Evolutionary conservation across 1,140 invertebrate genomes (phyloP).

Genomic region (Liolophura sinensis): DNA sequence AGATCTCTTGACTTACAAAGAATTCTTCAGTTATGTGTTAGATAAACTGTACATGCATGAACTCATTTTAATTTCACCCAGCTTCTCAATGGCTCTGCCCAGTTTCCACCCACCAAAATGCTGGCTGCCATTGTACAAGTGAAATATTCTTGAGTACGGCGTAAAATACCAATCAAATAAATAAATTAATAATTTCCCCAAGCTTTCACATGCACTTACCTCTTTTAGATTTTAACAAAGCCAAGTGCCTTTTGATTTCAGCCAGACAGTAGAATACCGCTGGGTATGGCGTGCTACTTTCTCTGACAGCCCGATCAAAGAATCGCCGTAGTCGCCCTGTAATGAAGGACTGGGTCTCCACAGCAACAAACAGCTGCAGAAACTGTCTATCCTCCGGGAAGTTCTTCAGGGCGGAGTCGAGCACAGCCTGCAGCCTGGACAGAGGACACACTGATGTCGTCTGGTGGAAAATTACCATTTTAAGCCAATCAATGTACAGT

Average conservation of each 20-base stretch:
- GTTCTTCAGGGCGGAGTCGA: constrained; percentile 30
- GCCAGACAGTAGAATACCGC: constrained; percentile 35
- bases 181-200: not conserved
- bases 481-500: constrained; percentile 20
- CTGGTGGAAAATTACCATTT: constrained; percentile 36
- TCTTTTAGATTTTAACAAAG: not conserved
- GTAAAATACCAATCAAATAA: not conserved
- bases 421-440: constrained; percentile 20
- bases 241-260: constrained; percentile 9
- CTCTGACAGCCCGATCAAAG: constrained; percentile 31
- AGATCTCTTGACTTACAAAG: too few relatives aligned
- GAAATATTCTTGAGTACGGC: not conserved
- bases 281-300: constrained; percentile 17
- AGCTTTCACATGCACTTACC: not conserved
- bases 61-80: too few relatives aligned
- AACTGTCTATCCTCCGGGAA: constrained; percentile 42
- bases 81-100: too few relatives aligned
- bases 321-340: constrained; percentile 38
- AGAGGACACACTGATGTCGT: constrained; percentile 22
- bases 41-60: too few relatives aligned
- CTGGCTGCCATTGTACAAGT: too few relatives aligned
- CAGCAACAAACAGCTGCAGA: constrained; percentile 30
- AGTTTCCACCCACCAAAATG: too few relatives aligned
- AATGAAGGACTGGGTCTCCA: constrained; percentile 37
- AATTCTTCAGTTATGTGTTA: too few relatives aligned